phyloP scores from a whole-genome alignment of 2,797 vertebrate genomes.

The Meda fulgida region DNA sequence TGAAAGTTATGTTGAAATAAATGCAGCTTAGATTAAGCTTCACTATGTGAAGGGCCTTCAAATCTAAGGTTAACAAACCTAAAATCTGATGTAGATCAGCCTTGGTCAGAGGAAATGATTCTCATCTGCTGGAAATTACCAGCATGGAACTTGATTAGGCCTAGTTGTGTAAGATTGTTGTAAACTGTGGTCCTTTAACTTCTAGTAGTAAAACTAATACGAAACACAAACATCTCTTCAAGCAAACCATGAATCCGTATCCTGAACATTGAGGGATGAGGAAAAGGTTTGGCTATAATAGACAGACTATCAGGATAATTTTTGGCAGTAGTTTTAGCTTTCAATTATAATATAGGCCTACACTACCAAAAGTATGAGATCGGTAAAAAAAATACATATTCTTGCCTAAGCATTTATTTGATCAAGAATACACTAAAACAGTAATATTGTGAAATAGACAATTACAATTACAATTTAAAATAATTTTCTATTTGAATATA shows the following conservation, averaged over 20 bases:
- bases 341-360: no score
- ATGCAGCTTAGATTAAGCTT: constrained; percentile 49
- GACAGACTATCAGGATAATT: not conserved
- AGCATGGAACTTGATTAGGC: constrained; percentile 71
- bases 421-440: not conserved
- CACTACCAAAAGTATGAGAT: not conserved
- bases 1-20: no score
- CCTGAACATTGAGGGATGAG: constrained; percentile 17
- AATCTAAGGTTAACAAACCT: constrained; percentile 68
- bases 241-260: constrained; percentile 52
- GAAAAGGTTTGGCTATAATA: constrained; percentile 1
- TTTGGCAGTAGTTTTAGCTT: not conserved
- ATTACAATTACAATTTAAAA: not conserved
- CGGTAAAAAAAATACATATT: not conserved
- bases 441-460: not conserved
- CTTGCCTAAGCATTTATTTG: not conserved
- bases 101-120: constrained; percentile 70
- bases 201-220: constrained; percentile 54
- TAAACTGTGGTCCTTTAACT: constrained; percentile 56
- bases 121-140: constrained; percentile 74
- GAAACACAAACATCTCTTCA: constrained; percentile 58
- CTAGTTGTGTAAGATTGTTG: constrained; percentile 66
- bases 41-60: constrained; percentile 37
- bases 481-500: not conserved
- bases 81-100: constrained; percentile 64